phyloP scores from a whole-genome alignment of 2,113 vertebrate genomes.

The Zosterops borbonicus region DNA sequence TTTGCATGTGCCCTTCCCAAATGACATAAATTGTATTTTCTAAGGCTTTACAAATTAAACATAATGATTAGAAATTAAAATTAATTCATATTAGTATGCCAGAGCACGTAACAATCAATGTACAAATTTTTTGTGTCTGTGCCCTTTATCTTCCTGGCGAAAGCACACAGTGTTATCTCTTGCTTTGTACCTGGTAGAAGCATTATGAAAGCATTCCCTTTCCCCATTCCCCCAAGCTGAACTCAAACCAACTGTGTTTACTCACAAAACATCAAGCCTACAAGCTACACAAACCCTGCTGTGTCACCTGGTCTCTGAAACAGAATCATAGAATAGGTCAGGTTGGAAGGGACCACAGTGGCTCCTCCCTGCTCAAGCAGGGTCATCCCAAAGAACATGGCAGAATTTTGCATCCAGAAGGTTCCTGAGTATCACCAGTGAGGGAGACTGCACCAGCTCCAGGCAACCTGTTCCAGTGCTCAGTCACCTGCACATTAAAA shows the following conservation, averaged over 20 bases:
- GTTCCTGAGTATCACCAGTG: neutral
- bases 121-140: neutral
- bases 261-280: neutral
- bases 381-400: neutral
- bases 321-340: neutral
- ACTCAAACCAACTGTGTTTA: neutral
- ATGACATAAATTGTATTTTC: conserved; percentile 4
- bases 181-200: neutral
- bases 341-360: neutral
- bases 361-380: neutral
- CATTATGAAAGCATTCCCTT: neutral
- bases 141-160: neutral
- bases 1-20: neutral
- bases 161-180: neutral
- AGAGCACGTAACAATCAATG: neutral
- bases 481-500: neutral
- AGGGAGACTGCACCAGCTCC: neutral
- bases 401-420: neutral
- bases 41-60: conserved; percentile 14
- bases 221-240: neutral
- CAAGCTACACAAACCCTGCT: neutral
- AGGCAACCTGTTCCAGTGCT: neutral
- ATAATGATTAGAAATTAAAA: conserved; percentile 41
- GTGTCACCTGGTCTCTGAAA: neutral
- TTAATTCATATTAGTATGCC: conserved; percentile 1